Base-by-base conservation (phyloP, 2,797 vertebrate genomes). In the Melanotaenia pygmaea region DNA sequence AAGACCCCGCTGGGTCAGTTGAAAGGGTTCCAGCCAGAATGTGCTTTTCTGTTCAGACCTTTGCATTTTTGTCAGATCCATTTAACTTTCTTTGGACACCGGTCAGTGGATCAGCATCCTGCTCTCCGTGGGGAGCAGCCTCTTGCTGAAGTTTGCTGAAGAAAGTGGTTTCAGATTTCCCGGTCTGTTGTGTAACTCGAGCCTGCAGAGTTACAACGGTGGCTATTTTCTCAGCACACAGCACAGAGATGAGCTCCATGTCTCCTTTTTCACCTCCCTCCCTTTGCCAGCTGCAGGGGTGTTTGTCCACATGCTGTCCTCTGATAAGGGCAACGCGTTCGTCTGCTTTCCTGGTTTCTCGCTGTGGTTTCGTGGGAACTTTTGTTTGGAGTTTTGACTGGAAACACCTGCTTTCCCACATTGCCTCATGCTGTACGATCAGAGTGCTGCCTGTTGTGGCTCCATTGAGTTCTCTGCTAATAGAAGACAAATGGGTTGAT, bases 161-260 rank as follows among this genome's bases (percentile, higher is more conserved):
- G 35, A 64, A 40, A 53, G 2, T n/a, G 34, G 60, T 64, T 85
- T 82, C 22, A 32, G 51, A 43, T 75, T 62, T 1, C n/a, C 38
- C 58, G 13, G 3, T 13, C n/a, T 65, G 56, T 79, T 67, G 22
- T 63, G 73, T 40, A 34, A 82, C 61, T 58, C 35, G 14, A 2
- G 40, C 54, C 5, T 0, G 0, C 5, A 1, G n/a, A 59, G 22
- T 74, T 77, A 30, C 62, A 77, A 67, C 72, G 38, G 32, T n/a
- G 45, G 40, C 68, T 79, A 40, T 88, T 81, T 89, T 84, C 62
- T 79, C 28, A 0, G 20, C 90, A 94, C 93, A 86, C 28, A 0
- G 20, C 90, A 94, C 93, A 86, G 84, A 92, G 71, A 81, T 90
- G 71, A 92, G 54, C 64, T 84, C 61, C 40, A 37, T 14, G 54